These are phyloP conservation scores for Galerucella nymphaeae DNA, from an alignment of 2,888 invertebrate genomes.

Conservation along the genomic window DNA sequence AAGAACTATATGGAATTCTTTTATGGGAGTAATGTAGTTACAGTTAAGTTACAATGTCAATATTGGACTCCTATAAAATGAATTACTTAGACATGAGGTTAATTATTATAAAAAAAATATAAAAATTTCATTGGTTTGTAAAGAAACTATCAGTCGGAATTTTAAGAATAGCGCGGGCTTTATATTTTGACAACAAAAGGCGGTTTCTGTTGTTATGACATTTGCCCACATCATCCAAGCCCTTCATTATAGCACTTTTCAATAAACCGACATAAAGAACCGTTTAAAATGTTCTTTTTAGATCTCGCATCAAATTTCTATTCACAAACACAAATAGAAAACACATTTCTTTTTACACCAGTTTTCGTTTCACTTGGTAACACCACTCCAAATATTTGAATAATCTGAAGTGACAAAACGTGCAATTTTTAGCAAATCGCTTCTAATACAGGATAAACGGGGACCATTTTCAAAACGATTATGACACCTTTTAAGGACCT, in stretches of 20 bases:
- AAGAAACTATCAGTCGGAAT: background rate
- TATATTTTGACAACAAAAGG: conserved; percentile 18
- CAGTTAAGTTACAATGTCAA: too few species aligned
- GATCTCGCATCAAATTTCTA: conserved; percentile 1
- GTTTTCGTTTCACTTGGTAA: conserved; percentile 13
- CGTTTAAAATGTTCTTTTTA: conserved; percentile 21
- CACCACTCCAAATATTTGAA: conserved; percentile 39
- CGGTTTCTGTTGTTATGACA: conserved; percentile 14
- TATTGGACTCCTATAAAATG: too few species aligned
- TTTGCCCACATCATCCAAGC: conserved; percentile 11
- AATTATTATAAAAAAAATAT: too few species aligned
- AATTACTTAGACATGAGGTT: too few species aligned
- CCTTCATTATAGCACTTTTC: conserved; percentile 17
- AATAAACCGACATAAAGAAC: conserved; percentile 16
- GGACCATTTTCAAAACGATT: conserved; percentile 23
- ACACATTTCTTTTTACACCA: conserved; percentile 15
- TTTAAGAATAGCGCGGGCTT: background rate
- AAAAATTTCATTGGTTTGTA: background rate
- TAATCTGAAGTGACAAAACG: conserved; percentile 48
- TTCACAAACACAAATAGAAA: conserved; percentile 15
- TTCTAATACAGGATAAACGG: conserved; percentile 28
- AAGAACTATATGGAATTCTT: too few species aligned
- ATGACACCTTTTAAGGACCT: conserved; percentile 29
- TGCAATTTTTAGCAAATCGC: conserved; percentile 39
- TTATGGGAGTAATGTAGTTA: too few species aligned